Evolutionary conservation across 2,888 invertebrate species (phyloP).

Genomic region (Cryptocephalus primarius): DNA sequence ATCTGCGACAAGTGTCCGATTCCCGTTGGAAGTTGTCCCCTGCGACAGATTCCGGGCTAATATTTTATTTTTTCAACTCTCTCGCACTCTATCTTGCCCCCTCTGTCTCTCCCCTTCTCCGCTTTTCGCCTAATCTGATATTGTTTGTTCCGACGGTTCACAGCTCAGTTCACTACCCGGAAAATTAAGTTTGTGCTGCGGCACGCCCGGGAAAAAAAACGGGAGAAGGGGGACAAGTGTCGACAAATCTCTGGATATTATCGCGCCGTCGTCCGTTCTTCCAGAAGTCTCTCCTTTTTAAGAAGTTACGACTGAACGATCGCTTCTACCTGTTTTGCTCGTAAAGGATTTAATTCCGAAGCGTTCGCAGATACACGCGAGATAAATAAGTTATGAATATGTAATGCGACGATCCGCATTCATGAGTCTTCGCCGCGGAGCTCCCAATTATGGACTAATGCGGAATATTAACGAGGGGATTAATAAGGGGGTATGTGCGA

Average conservation of each 20-base stretch:
- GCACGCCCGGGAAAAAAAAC: not conserved
- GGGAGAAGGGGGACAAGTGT: not conserved
- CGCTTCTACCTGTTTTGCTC: no score
- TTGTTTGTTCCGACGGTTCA: constrained; percentile 32
- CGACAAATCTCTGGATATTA: not conserved
- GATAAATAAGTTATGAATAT: constrained; percentile 6
- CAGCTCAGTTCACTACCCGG: constrained; percentile 38
- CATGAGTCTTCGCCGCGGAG: no score
- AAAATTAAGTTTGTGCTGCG: constrained; percentile 38
- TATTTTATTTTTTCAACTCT: constrained; percentile 5
- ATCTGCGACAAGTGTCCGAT: constrained; percentile 22
- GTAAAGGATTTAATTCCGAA: no score
- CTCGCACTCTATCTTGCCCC: not conserved
- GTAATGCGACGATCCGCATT: not conserved
- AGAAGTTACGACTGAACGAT: no score
- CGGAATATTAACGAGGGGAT: no score
- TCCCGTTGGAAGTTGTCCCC: constrained; percentile 17
- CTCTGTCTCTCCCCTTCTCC: not conserved
- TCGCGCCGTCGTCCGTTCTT: not conserved
- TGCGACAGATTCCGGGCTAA: constrained; percentile 17
- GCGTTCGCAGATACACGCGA: no score
- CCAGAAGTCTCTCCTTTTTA: no score
- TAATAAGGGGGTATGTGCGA: no score
- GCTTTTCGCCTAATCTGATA: constrained; percentile 32
- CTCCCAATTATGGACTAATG: no score